Evolutionary conservation across 2,113 vertebrate species (phyloP), one percentile per base, ranked within the genome.

Genomic region (Cyprinodon brontotheroides): DNA sequence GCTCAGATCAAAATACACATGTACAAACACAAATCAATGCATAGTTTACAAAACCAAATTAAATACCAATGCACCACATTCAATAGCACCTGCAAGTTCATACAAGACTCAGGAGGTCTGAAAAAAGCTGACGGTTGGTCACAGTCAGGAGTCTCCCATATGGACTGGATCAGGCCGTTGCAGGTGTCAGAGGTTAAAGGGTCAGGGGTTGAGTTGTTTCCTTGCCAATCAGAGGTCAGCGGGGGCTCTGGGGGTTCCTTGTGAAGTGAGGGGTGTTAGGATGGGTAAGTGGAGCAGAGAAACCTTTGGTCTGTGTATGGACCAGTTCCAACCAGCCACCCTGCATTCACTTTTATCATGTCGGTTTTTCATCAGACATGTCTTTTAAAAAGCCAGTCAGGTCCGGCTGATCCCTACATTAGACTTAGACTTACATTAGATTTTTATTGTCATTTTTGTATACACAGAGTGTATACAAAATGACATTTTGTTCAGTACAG

Each of bases 81-180:
- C 13, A 22, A 29, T 47, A 29, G 65, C 39, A 66, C 41, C 65
- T 66, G 65, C 39, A 22, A 47, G 65, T 66, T 22, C 29, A 22
- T 36, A 12, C 45, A n/a, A 11, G 22, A 29, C 20, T 57, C n/a
- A n/a, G 47, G 59, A 75, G 89, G 81, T 50, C 68, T 41, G 70
- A 61, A 68, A 72, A 81, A 86, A 74, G 87, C 80, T 83, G 74
- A 81, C 11, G 74, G 38, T 81, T 67, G 86, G 87, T 89, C 82
- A 84, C 82, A 89, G 86, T 91, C 83, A 86, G 89, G 85, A 87
- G 86, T 89, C 87, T 89, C 90, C 91, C 89, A 90, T 88, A 92
- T 87, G 87, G 87, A 92, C 82, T 85, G 78, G 90, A 90, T 92
- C 86, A 93, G n/a, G 89, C 86, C 82, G 17, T 62, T 72, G 63